Percentiles rank a stretch among this genome's conserved stretches.
Evolutionary conservation across 2,797 vertebrate species (phyloP).

Genomic region (Heterohyrax brucei): DNA sequence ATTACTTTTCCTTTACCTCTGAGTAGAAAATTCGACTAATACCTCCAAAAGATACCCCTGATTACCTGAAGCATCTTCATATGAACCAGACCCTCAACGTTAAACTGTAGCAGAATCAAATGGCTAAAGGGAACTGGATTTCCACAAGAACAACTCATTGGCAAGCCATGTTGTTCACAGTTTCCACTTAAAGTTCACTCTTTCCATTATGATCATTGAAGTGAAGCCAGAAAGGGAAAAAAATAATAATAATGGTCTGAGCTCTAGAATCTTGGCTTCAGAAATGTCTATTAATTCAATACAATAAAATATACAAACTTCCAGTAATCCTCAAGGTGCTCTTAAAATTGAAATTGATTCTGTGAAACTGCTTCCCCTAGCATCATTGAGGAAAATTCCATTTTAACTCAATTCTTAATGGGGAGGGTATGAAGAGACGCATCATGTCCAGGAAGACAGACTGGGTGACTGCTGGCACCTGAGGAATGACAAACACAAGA

Average conservation of each 20-base stretch:
- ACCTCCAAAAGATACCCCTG: conserved; percentile 27
- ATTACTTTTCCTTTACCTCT: conserved; percentile 32
- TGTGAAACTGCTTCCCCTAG: conserved; percentile 70
- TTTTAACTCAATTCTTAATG: conserved; percentile 59
- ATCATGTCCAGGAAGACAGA: not conserved
- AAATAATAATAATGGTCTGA: conserved; percentile 2
- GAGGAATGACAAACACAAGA: not conserved
- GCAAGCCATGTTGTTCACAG: not conserved
- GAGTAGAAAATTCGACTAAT: conserved; percentile 64
- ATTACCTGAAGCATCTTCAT: conserved; percentile 54
- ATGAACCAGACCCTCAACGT: not conserved
- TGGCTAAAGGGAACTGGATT: not conserved
- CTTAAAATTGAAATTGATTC: conserved; percentile 84
- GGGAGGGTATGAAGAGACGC: not conserved
- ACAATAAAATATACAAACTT: conserved; percentile 77
- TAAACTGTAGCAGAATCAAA: not conserved
- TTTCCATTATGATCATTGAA: conserved; percentile 70
- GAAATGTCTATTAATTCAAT: conserved; percentile 79
- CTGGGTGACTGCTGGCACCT: not conserved
- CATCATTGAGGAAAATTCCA: conserved; percentile 70
- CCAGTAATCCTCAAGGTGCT: conserved; percentile 74
- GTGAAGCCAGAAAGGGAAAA: conserved; percentile 36
- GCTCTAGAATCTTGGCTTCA: conserved; percentile 73
- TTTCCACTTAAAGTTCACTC: conserved; percentile 75
- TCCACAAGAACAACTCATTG: not conserved